Evolutionary conservation across 2,113 vertebrate genomes (phyloP), one percentile per base, ranked within the genome.

Genomic region (Aptenodytes forsteri): DNA sequence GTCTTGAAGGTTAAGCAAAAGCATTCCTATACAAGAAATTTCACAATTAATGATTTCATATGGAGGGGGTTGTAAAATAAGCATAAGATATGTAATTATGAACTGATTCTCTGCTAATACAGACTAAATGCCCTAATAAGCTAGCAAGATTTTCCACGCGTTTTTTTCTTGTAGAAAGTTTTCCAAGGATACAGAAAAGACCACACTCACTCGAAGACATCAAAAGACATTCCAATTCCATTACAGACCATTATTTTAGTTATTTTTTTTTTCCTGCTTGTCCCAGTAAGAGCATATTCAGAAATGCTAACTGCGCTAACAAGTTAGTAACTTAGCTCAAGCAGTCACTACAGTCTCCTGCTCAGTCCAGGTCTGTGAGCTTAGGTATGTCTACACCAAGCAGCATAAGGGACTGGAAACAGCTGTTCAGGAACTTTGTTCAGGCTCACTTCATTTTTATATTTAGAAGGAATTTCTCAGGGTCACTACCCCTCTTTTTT

Each of bases 391-490:
- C 86, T 73, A 56, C 22, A 49, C 40, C 56, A 40, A 85, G 70
- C 44, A 93, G 52, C 66, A 23, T 10, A 65, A 30, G 49, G 30
- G 58, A 52, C 83, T 86, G 79, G 52, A 83, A 95, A 73, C 54
- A 88, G 89, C 49, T 80, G 71, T 30, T 83, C 49, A 76, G 76
- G 40, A 96, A 19, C 75, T 90, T 88, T 14, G 8, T 85, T 59
- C 38, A 1, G 66, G 67, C 49, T 89, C 59, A 59, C 79, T 94
- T 90, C 21, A 42, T 59, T 90, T 93, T 91, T 82, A 58, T 75
- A 96, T 91, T 91, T 90, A 89, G 93, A 84, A 90, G 50, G 76
- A 90, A 83, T 80, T 93, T 92, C 89, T 95, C 83, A 84, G 56
- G 67, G 59, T 87, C 84, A 69, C 73, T 61, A 69, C 52, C 90